These are phyloP conservation scores for Halcyon chelicuti DNA, from an alignment of 2,797 vertebrate genomes.

Conservation along the genomic window DNA sequence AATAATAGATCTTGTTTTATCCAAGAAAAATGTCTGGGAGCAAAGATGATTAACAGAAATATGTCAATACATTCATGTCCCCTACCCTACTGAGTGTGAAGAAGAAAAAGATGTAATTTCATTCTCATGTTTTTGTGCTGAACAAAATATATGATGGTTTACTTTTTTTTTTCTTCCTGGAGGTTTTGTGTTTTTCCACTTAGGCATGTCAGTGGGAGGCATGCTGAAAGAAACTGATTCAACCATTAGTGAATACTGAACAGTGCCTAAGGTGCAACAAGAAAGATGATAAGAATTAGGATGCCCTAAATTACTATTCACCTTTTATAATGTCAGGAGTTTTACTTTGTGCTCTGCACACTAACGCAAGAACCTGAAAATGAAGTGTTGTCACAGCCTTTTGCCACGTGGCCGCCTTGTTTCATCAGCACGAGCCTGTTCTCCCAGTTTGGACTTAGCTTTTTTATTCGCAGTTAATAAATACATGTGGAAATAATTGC, in stretches of 20 bases:
- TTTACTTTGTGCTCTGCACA: constrained; percentile 21
- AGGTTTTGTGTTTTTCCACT: constrained; percentile 31
- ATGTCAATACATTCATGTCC: constrained; percentile 24
- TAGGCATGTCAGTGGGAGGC: constrained; percentile 10
- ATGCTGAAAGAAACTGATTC: not conserved
- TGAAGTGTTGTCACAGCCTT: not conserved
- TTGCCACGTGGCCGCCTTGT: not conserved
- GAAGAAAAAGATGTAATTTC: constrained; percentile 35
- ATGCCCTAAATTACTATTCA: not conserved
- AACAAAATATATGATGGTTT: not conserved
- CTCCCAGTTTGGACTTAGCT: not conserved
- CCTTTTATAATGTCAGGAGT: constrained; percentile 16
- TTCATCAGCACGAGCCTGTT: not conserved
- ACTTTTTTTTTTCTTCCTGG: not conserved
- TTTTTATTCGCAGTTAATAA: not conserved
- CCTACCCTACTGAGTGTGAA: constrained; percentile 16
- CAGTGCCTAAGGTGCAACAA: constrained; percentile 11
- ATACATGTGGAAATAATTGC: constrained; percentile 32
- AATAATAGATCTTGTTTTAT: constrained; percentile 22
- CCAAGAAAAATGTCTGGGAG: constrained; percentile 26
- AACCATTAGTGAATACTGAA: constrained; percentile 25
- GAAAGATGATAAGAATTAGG: constrained; percentile 13
- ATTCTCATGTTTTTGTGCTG: constrained; percentile 18
- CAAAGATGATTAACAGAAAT: constrained; percentile 44
- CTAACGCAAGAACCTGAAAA: constrained; percentile 24